Percentiles rank a stretch among this genome's conserved stretches.
Evolutionary conservation across 2,888 invertebrate species (phyloP).

Genomic region (Xanthorhoe spadicearia): DNA sequence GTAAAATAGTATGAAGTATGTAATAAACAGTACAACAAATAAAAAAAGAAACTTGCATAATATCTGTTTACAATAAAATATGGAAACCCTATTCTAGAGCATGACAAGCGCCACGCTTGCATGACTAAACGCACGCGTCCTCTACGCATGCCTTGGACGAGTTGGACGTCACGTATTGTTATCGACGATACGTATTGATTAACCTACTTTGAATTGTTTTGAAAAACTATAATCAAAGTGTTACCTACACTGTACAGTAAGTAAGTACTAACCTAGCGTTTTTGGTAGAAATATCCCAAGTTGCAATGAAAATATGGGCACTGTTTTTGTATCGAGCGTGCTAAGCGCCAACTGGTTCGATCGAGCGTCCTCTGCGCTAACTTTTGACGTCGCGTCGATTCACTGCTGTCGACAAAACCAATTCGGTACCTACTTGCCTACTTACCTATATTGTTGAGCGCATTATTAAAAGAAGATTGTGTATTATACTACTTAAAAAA

Average conservation of each 20-base stretch:
- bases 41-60: no score
- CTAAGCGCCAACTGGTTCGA: constrained; percentile 31
- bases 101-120: neutral
- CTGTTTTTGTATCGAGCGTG: constrained; percentile 50
- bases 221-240: no score
- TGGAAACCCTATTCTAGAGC: neutral
- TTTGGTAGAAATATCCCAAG: neutral
- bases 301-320: constrained; percentile 28
- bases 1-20: no score
- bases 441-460: neutral
- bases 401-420: neutral
- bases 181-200: neutral
- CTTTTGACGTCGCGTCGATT: neutral
- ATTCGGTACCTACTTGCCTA: no score
- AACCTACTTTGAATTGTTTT: no score
- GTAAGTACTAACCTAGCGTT: no score
- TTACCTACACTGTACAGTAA: no score
- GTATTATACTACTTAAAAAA: no score
- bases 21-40: no score
- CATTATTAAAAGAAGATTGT: neutral
- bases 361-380: constrained; percentile 41
- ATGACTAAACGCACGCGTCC: neutral
- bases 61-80: neutral
- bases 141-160: neutral
- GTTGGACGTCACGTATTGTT: neutral